Evolutionary conservation across 2,113 vertebrate genomes (phyloP), one percentile per base, ranked within the genome.

Genomic region (Sinocyclocheilus maitianheensis): DNA sequence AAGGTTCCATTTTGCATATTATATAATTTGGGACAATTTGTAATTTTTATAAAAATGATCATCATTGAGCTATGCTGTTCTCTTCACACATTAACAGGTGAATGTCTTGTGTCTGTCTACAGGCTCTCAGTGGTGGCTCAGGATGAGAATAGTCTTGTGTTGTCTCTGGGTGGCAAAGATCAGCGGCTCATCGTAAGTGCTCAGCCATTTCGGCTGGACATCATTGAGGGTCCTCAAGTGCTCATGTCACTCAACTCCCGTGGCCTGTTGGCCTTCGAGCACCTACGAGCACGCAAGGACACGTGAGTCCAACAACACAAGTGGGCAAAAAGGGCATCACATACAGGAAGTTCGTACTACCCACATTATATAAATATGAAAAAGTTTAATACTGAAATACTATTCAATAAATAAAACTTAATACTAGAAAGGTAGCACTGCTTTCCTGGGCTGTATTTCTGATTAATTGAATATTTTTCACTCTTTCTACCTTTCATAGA

Each of bases 191-290:
- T 98, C 69, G 85, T 98, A 91, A 98, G 96, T 0, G 95, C 95
- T 3, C 92, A 69, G 12, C 97, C 97, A 0, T 98, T 98, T 91
- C 95, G 97, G 4, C 92, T 98, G 87, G 97, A 98, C 90, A 94
- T 98, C 75, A 90, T 97, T 89, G 96, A 96, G 58, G 96, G 94
- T 13, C 93, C 92, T 0, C 94, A 96, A 20, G 95, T 98, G 84
- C 93, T 98, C 87, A 93, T 97, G 90, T 98, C 97, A 13, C 93
- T 98, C 82, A 98, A 98, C 88, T 96, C 97, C 0, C 96, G 97
- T 0, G 97, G 97, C 75, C 95, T 98, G 65, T 90, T 98, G 88
- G 92, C 93, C 30, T 97, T 97, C 10, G 97, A 98, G 91, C 97
- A 97, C 79, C 95, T 97, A 87, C 94, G 96, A 84, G 93, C 92